Base-by-base conservation (phyloP, 2,888 invertebrate genomes). In the Scrobipalpa atriplicella region DNA sequence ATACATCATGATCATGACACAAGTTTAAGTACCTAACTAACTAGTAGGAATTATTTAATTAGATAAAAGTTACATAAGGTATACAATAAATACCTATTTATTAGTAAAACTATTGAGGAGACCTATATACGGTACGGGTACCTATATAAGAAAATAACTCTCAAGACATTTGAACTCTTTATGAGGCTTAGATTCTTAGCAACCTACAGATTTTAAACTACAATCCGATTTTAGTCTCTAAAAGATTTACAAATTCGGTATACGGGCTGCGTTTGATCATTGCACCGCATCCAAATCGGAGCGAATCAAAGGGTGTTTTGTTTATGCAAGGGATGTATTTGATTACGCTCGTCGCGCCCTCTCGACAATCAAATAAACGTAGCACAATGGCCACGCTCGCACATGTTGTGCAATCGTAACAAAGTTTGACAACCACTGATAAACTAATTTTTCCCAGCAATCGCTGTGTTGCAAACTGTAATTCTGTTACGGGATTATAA, bases 311-410 rank as follows among this genome's bases (percentile, higher is more conserved):
- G 85, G 85, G 85, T 78, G 85, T 75, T 72, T 67, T 86, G 78
- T 85, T 87, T 84, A 79, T 78, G 81, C 81, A 81, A 82, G 77
- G 73, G 74, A 76, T 81, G 70, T 82, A 89, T 88, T 88, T 78
- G 80, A 86, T 89, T 87, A 87, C 73, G 68, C 61, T 69, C 72
- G 74, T 73, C 76, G 54, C 73, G 75, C 72, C 74, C 71, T 68
- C 60, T 29, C 62, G 19, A 52, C 54, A 77, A 76, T 77, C 73
- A 73, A 77, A 74, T 75, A 75, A 74, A 72, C 69, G 67, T 65
- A 67, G 65, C 19, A 54, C 64, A 64, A 29, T 56, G 52, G 52
- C 21, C 43, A 13, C 19, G 19, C 51, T 16, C 52, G 38, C 64
- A 64, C 64, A 64, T 64, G 64, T 64, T 64, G 64, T 64, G 43